A percentile compares a stretch with the other conserved stretches of the same genome.
These are phyloP conservation scores for Megaleporinus macrocephalus DNA, from an alignment of 2,113 vertebrate genomes.

Conservation along the genomic window DNA sequence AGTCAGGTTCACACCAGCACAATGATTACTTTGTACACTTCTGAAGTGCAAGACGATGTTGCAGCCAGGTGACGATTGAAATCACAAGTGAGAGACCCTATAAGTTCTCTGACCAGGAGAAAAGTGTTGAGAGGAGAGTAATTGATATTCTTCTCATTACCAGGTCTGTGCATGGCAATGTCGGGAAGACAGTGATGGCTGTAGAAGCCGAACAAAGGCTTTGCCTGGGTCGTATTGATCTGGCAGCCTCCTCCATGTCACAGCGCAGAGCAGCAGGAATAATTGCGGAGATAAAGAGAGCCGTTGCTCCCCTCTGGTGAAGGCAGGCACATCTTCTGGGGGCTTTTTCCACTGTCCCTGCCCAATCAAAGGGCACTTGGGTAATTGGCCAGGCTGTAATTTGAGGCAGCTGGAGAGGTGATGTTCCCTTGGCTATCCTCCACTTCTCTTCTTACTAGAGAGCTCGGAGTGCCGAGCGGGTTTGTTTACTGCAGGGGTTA, in stretches of 20 bases:
- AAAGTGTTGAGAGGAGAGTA: neutral
- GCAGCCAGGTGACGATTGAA: neutral
- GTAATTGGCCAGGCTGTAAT: slow-evolving; percentile 42
- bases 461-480: slow-evolving; percentile 4
- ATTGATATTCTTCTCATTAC: slow-evolving; percentile 43
- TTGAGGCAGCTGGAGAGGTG: slow-evolving; percentile 19
- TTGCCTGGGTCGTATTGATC: slow-evolving; percentile 27
- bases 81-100: neutral
- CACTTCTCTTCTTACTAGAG: slow-evolving; percentile 7
- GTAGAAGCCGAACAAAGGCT: slow-evolving; percentile 38
- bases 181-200: slow-evolving; percentile 8
- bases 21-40: neutral
- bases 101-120: neutral
- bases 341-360: neutral
- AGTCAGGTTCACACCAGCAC: neutral
- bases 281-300: slow-evolving; percentile 36
- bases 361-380: slow-evolving; percentile 37
- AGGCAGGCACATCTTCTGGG: slow-evolving; percentile 15
- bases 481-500: slow-evolving; percentile 42
- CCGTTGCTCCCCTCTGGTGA: slow-evolving; percentile 1
- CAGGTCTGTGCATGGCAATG: slow-evolving; percentile 27
- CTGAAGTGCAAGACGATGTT: neutral
- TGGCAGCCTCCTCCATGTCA: neutral
- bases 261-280: slow-evolving; percentile 25
- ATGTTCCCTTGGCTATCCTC: slow-evolving; percentile 23